Evolutionary conservation across 2,113 vertebrate genomes (phyloP).

Genomic region (Mohoua ochrocephala): DNA sequence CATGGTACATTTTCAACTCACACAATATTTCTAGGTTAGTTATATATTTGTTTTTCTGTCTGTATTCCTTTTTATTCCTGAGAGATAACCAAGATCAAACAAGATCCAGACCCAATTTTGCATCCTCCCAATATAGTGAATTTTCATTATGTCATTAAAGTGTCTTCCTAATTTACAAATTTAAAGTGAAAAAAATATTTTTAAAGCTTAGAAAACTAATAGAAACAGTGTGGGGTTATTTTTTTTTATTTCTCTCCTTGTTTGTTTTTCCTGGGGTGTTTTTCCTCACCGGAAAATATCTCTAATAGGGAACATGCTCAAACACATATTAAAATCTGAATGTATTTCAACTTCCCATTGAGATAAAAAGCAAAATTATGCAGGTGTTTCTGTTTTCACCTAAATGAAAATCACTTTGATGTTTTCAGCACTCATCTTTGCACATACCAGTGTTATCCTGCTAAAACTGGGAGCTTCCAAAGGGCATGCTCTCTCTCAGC

Average conservation of each 20-base stretch:
- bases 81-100: not conserved
- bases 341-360: not conserved
- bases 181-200: not conserved
- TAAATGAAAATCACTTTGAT: not conserved
- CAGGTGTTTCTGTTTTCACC: not conserved
- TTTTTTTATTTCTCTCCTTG: not conserved
- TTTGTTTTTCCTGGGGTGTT: not conserved
- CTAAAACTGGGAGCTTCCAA: not conserved
- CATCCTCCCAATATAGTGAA: not conserved
- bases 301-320: not conserved
- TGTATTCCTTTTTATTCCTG: not conserved
- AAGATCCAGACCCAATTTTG: not conserved
- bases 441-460: not conserved
- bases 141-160: not conserved
- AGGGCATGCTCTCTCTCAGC: not conserved
- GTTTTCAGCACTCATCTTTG: not conserved
- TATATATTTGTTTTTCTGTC: not conserved
- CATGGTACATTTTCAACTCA: not conserved
- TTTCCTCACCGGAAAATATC: fast-evolving
- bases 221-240: not conserved
- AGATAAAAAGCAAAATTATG: not conserved
- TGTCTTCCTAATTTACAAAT: not conserved
- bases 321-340: not conserved
- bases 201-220: not conserved
- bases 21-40: not conserved